Base-by-base conservation (phyloP, 2,888 invertebrate genomes). In the Hemaris fuciformis region DNA sequence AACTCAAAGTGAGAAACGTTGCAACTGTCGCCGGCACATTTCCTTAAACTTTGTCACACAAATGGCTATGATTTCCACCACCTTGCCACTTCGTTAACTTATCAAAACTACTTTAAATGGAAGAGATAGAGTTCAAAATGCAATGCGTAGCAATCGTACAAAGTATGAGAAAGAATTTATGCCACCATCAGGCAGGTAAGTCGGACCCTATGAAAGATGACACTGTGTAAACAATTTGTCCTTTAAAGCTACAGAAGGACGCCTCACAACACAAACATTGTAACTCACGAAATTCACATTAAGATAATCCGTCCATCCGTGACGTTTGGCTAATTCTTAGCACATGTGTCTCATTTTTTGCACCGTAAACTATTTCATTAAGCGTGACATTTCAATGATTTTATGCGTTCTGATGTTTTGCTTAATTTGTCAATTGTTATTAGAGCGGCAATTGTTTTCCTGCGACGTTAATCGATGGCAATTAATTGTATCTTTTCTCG, bases 221-320 rank as follows among this genome's bases (percentile, higher is more conserved):
- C 84, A 89, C 90, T 85, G 77, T 80, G 87, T 88, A 86, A 91
- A 90, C 91, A 92, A 90, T 89, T 90, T 90, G 90, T 89, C 83
- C 84, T 83, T 72, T 66, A 71, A 67, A 13, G 83, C 77, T 87
- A 89, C 85, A 88, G 80, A 66, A 70, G 75, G 80, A 82, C 85
- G 84, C 75, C 82, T 86, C 87, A 84, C 86, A 87, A 91, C 79
- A 85, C 81, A 91, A 91, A 91, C 89, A 90, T 66, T 72, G 81
- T 79, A 83, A 80, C 87, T 84, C 89, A 89, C 91, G 89, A 84
- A 90, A 83, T 83, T 85, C 83, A 85, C 87, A 88, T 91, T 84
- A 87, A 78, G 76, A 84, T 92, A 91, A 91, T 91, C 91, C 88
- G 74, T 66, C 84, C 87, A 85, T 90, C 89, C 89, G 86, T 85